Evolutionary conservation across 2,888 invertebrate species (phyloP).

Genomic region (Reticulitermes lucifugus): DNA sequence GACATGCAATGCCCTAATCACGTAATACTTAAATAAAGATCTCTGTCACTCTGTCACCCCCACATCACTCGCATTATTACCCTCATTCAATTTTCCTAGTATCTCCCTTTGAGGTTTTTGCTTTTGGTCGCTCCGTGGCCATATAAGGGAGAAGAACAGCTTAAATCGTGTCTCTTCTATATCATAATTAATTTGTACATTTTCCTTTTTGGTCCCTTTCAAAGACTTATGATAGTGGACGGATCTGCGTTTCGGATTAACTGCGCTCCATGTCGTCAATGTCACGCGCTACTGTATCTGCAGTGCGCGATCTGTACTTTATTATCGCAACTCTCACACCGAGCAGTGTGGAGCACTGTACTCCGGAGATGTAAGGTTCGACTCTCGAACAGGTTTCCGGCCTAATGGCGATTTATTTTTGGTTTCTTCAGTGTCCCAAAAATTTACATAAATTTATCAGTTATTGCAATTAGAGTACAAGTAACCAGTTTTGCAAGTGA

Average conservation of each 20-base stretch:
- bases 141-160: conserved; percentile 2
- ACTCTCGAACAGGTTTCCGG: too few relatives aligned
- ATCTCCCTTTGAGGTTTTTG: conserved; percentile 24
- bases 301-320: too few relatives aligned
- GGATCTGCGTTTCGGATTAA: neutral
- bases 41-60: conserved; percentile 5
- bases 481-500: too few relatives aligned
- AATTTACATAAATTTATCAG: too few relatives aligned
- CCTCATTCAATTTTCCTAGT: conserved; percentile 34
- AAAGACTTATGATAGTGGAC: neutral
- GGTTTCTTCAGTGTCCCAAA: too few relatives aligned
- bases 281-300: neutral
- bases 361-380: too few relatives aligned
- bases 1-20: conserved; percentile 39
- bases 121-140: conserved; percentile 11
- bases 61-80: conserved; percentile 21
- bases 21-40: conserved; percentile 41
- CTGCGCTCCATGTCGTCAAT: neutral
- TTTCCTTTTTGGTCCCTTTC: neutral
- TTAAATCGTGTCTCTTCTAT: conserved; percentile 13
- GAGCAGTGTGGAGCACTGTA: too few relatives aligned
- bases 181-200: conserved; percentile 39
- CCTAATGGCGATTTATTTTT: too few relatives aligned
- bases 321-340: too few relatives aligned
- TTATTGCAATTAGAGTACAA: too few relatives aligned